Evolutionary conservation across 1,140 invertebrate genomes (phyloP).

Genomic region (Drosophila rhopaloa): DNA sequence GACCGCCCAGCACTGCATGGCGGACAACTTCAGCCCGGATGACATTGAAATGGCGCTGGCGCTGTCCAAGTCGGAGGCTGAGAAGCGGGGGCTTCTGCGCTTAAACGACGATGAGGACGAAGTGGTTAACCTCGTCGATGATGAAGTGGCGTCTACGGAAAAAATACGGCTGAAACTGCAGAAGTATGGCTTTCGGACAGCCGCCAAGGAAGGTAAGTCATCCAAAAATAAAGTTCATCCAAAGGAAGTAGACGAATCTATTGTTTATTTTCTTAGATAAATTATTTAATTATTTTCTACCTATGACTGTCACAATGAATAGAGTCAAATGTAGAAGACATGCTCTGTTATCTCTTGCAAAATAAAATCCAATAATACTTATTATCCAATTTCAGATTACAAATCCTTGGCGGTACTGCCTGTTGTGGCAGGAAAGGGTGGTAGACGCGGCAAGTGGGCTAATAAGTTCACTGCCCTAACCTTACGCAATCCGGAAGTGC

Average conservation of each 20-base stretch:
- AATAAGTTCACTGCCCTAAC: conserved; percentile 79
- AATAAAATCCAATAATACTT: neutral
- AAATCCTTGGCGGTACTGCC: conserved; percentile 41
- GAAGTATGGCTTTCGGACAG: conserved; percentile 74
- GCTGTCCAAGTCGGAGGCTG: conserved; percentile 74
- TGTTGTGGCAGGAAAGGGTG: conserved; percentile 20
- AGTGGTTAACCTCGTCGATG: conserved; percentile 48
- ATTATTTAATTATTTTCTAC: too few relatives aligned
- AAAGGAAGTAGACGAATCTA: too few relatives aligned
- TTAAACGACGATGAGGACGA: conserved; percentile 37
- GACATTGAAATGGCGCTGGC: conserved; percentile 81
- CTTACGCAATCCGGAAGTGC: conserved; percentile 54
- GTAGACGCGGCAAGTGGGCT: conserved; percentile 64
- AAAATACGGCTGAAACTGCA: conserved; percentile 58
- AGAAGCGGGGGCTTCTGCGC: conserved; percentile 41
- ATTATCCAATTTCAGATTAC: conserved; percentile 53
- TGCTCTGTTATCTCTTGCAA: neutral
- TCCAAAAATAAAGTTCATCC: too few relatives aligned
- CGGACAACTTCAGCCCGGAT: conserved; percentile 75
- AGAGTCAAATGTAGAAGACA: too few relatives aligned
- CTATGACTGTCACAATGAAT: too few relatives aligned
- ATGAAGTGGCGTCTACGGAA: conserved; percentile 29
- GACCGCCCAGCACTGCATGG: conserved; percentile 72
- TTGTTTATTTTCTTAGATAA: too few relatives aligned
- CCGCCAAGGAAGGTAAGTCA: conserved; percentile 59